Evolutionary conservation across 2,888 invertebrate genomes (phyloP), one percentile per base, ranked within the genome.

Genomic region (Dusona sp.): DNA sequence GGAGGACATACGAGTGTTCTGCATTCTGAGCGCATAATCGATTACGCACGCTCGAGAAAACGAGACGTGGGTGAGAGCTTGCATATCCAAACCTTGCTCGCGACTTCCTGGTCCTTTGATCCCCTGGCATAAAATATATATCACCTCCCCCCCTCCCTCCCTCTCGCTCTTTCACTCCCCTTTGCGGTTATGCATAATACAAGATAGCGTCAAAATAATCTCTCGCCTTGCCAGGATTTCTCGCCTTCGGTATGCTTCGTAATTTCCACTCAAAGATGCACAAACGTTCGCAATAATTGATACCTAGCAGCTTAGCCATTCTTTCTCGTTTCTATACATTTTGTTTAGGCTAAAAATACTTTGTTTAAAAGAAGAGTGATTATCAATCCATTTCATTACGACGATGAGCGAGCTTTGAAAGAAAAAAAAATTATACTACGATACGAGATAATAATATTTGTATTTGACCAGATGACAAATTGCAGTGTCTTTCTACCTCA

Each of bases 61-160:
- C 67, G 45, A 78, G 78, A 85, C 75, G 83, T 74, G 73, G 75
- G 72, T 77, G 48, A 68, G 33, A 33, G 70, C 45, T 57, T 36
- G 57, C 65, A 36, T 54, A 74, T 65, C 65, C 65, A 81, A 81
- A 74, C 38, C 73, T 81, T 54, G 74, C 51, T 38, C 68, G 61
- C 70, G 75, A 86, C 85, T 86, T 86, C 85, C 85, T 77, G 85
- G 85, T 86, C 85, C 85, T 86, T 86, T 86, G 85, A 86, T 86
- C 85, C 75, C 75, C 4, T 45, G 72, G 64, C 78, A 48, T 72
- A 79, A 86, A 86, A 86, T 86, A 84, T 74, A 79, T 77, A 70
- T 45, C 83, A 74, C 16, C 38, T 22, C n/a, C 33, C 61, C 25
- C 22, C 9, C 29, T 4, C 19, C 65, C 11, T 11, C 25, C 9